phyloP scores from a whole-genome alignment of 2,888 invertebrate genomes.

The Caenorhabditis imperialis region DNA sequence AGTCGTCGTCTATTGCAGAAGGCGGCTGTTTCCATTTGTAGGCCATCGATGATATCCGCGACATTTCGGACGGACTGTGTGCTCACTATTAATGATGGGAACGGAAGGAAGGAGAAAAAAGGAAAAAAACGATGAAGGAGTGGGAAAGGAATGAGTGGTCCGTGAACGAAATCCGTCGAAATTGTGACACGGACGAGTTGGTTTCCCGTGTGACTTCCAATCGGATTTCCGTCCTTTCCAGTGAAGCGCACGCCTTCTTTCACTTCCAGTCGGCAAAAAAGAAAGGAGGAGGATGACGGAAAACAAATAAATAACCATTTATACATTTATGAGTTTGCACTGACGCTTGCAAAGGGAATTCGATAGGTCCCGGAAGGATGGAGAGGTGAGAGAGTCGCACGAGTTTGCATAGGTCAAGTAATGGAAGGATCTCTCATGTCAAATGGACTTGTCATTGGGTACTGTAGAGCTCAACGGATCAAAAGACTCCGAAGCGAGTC shows the following conservation, averaged over 20 bases:
- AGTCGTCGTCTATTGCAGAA: slow-evolving; percentile 56
- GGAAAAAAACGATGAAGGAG: neutral
- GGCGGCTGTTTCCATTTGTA: slow-evolving; percentile 65
- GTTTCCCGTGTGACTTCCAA: slow-evolving; percentile 13
- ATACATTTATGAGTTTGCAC: slow-evolving; percentile 38
- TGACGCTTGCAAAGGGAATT: neutral
- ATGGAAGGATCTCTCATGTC: too few species aligned
- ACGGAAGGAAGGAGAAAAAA: too few species aligned
- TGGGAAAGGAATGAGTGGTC: neutral
- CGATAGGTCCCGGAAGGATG: slow-evolving; percentile 29
- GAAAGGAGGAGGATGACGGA: slow-evolving; percentile 9
- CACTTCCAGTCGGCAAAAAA: slow-evolving; percentile 3
- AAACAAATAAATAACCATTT: slow-evolving; percentile 30
- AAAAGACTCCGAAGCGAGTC: neutral
- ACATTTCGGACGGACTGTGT: slow-evolving; percentile 59
- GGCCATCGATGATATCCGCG: slow-evolving; percentile 77
- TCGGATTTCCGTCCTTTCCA: slow-evolving; percentile 42
- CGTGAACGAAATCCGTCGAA: slow-evolving; percentile 25
- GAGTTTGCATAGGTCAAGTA: slow-evolving; percentile 34
- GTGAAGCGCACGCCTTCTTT: slow-evolving; percentile 23
- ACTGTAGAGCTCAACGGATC: slow-evolving; percentile 26
- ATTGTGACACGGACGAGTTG: slow-evolving; percentile 18
- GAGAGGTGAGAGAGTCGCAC: slow-evolving; percentile 11
- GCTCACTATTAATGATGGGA: neutral
- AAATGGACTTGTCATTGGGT: too few species aligned